Base-by-base conservation (phyloP, 2,113 vertebrate species). In the Grantiella picta region DNA sequence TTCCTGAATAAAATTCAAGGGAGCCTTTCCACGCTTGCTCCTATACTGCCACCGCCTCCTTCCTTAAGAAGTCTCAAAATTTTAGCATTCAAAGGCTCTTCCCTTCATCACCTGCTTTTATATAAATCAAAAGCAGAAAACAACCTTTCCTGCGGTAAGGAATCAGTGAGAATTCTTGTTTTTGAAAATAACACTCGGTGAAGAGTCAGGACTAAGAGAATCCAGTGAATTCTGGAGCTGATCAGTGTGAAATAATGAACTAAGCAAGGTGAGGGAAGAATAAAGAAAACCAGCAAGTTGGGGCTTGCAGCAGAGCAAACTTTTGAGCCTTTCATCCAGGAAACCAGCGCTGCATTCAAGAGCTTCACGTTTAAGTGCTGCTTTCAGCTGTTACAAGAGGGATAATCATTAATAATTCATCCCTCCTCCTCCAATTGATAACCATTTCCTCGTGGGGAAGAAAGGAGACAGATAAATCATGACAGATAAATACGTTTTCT, bases 231-330 rank as follows among this genome's bases (percentile, higher is more conserved):
- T 61, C 47, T 27, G 3, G 8, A 57, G 50, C 6, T 40, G 69
- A 94, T 76, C 36, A 9, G 16, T 22, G 66, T 33, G 63, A 79
- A 82, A 79, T 76, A 68, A 82, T 45, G 70, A 76, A 44, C 53
- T 31, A 36, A 92, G 77, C 17, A 45, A 65, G 35, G 40, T 40
- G 57, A 78, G 44, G 28, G 61, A 40, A 80, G 73, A 84, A 92
- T 15, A 73, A 89, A 93, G 72, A 54, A 71, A 94, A 87, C 27
- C 1, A 68, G 60, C 73, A 85, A 56, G 78, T 7, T 72, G 40
- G n/a, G n/a, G 56, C 95, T 91, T 76, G 78, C n/a, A 87, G 66
- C 12, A 91, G 72, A 88, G 53, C 44, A 79, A 92, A 82, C 87
- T 85, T 94, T 44, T 70, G 70, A 94, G 82, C 61, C 70, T 91